These are phyloP conservation scores for Gobio gobio DNA, from an alignment of 2,113 vertebrate species.

Conservation along the genomic window DNA sequence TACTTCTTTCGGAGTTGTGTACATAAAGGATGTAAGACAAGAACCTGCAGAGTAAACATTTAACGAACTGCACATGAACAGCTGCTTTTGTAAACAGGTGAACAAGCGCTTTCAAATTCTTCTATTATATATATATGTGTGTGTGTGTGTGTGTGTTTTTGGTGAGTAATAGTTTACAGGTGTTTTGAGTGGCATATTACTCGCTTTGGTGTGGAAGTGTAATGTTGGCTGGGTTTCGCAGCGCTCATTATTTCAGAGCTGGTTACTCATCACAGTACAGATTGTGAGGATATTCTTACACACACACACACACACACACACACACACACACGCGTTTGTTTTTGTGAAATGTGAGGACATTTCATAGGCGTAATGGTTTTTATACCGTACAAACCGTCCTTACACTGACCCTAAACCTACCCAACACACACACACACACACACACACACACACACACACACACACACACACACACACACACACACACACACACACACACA, in stretches of 20 bases:
- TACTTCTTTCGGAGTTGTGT: slow-evolving; percentile 12
- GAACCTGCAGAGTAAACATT: slow-evolving; percentile 38
- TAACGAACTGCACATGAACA: slow-evolving; percentile 3
- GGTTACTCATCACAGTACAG: background rate
- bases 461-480: too few relatives aligned
- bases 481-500: too few relatives aligned
- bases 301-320: too few relatives aligned
- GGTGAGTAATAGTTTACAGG: background rate
- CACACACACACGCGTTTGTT: too few relatives aligned
- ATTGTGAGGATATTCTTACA: background rate
- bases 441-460: too few relatives aligned
- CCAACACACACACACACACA: too few relatives aligned
- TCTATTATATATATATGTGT: background rate
- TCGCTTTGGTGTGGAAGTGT: slow-evolving; percentile 6
- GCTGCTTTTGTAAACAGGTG: slow-evolving; percentile 34
- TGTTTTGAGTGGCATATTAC: slow-evolving; percentile 15
- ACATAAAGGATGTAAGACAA: slow-evolving; percentile 16
- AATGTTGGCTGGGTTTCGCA: background rate
- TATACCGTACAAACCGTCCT: too few relatives aligned
- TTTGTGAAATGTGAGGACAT: too few relatives aligned
- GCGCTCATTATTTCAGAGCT: background rate
- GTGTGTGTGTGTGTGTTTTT: background rate
- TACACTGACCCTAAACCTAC: too few relatives aligned
- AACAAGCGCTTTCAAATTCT: slow-evolving; percentile 3
- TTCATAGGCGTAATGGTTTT: too few relatives aligned